Base-by-base conservation (phyloP, 2,888 invertebrate genomes). In the Conchocele bisecta region DNA sequence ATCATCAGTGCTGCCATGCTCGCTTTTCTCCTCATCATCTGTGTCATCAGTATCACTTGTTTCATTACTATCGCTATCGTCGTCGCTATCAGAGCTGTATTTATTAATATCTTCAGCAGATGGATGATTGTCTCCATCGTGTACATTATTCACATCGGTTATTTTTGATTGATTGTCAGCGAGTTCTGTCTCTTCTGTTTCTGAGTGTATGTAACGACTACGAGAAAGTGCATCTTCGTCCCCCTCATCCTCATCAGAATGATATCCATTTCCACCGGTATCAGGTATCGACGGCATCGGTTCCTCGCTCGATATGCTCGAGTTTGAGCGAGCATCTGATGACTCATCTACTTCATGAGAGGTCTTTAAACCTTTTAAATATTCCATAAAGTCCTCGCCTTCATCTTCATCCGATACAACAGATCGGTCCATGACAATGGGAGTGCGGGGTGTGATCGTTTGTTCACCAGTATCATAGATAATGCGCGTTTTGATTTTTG, bases 321-420 rank as follows among this genome's bases (percentile, higher is more conserved):
- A n/a, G n/a, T n/a, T n/a, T n/a, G n/a, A n/a, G n/a, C n/a, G 39
- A 26, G 26, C 35, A 15, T 48, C 35, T 7, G 15, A 22, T 42
- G 26, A 29, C 13, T 26, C 39, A 24, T 39, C 29, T 2, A 22
- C 33, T 28, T 58, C n/a, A n/a, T n/a, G n/a, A n/a, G n/a, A n/a
- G n/a, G n/a, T n/a, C n/a, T 51, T 59, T 22, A 76, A 41, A 26
- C 71, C 57, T 31, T 69, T 64, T 9, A 76, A 50, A 65, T 76
- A 76, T 28, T 68, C 54, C 64, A 72, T 42, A 50, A 76, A 76
- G 37, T 76, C 76, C 37, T 76, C 72, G 13, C 65, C 76, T 13
- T 69, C 68, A 41, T 76, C 51, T 33, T 51, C 72, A 13, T 39
- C 48, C 5, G 60, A 31, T 3, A 39, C 29, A 15, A 58, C 29